Evolutionary conservation across 2,888 invertebrate genomes (phyloP), one percentile per base, ranked within the genome.

Genomic region (Salticus scenicus): DNA sequence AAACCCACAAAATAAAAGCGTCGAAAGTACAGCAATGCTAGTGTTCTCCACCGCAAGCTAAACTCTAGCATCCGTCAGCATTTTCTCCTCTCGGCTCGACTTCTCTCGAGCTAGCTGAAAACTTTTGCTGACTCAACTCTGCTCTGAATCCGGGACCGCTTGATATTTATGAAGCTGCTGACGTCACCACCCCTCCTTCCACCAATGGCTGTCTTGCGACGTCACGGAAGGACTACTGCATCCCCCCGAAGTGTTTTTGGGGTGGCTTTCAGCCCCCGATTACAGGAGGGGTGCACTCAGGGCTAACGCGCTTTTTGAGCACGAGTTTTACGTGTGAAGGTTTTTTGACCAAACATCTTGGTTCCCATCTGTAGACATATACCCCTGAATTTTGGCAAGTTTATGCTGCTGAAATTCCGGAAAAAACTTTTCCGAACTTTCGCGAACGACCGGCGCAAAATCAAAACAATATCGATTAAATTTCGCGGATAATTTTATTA

Each of bases 141-240:
- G 67, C 69, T 57, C 79, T 75, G 79, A 71, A 72, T 71, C 72
- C 80, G 71, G 76, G 86, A 71, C 85, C 85, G 78, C 86, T 79
- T 63, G 86, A 86, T 86, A 86, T 86, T 86, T 80, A 86, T 86
- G 86, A 86, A 86, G 86, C 71, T 71, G 47, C 69, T 86, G 86
- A 86, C 86, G 86, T 86, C 86, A 86, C 84, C 57, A 63, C 67
- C 76, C 27, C 73, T 30, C 28, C 42, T 20, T 51, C 77, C 42
- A 66, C 83, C 76, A 83, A 76, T 64, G 69, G 73, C 47, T 71
- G 72, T 41, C 14, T 20, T 71, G 27, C 64, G 66, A 64, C 71
- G 77, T 69, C 83, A 69, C 73, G 41, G 47, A 33, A 71, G 28
- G 31, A 71, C 76, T 33, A 70, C 70, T 37, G 31, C 67, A 7